Percentiles rank a stretch among this genome's conserved stretches.
Conservation (phyloP, 2,888 invertebrate genomes). For the Octonoba sinensis region DNA sequence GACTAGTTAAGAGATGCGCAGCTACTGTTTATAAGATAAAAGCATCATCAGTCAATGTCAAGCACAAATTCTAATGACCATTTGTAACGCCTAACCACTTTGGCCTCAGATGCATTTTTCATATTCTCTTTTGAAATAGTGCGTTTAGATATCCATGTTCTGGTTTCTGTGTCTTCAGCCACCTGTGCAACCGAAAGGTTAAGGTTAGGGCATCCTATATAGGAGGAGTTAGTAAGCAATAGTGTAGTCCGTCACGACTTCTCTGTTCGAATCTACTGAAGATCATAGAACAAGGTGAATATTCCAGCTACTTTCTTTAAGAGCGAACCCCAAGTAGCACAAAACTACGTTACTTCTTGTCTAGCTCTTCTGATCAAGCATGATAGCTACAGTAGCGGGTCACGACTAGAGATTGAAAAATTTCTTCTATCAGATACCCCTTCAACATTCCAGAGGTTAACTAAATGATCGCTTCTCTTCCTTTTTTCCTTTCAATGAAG, state of each 20-base stretch:
- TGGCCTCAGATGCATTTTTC: conserved; percentile 54
- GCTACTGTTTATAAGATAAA: conserved; percentile 48
- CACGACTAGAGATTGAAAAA: conserved; percentile 34
- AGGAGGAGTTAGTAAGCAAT: conserved; percentile 40
- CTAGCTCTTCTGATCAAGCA: conserved; percentile 25
- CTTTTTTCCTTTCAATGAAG: conserved; percentile 33
- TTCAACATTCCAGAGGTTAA: conserved; percentile 39
- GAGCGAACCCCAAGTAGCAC: conserved; percentile 21
- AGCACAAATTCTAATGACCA: conserved; percentile 51
- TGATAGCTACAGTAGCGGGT: conserved; percentile 55
- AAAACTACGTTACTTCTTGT: conserved; percentile 18
- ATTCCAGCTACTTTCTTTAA: background rate
- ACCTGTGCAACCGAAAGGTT: conserved; percentile 38
- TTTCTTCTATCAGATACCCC: conserved; percentile 52
- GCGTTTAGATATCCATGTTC: conserved; percentile 35
- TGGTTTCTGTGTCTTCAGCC: conserved; percentile 19
- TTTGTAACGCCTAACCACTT: conserved; percentile 54
- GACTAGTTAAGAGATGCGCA: conserved; percentile 19
- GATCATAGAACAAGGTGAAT: conserved; percentile 28
- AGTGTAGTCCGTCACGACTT: conserved; percentile 50
- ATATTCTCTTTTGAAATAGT: conserved; percentile 51
- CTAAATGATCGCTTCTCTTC: conserved; percentile 28
- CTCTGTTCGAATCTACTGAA: conserved; percentile 27
- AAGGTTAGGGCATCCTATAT: conserved; percentile 32
- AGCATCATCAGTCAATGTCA: conserved; percentile 48